Evolutionary conservation across 1,140 invertebrate genomes (phyloP).

Genomic region (Monomorium pharaonis): DNA sequence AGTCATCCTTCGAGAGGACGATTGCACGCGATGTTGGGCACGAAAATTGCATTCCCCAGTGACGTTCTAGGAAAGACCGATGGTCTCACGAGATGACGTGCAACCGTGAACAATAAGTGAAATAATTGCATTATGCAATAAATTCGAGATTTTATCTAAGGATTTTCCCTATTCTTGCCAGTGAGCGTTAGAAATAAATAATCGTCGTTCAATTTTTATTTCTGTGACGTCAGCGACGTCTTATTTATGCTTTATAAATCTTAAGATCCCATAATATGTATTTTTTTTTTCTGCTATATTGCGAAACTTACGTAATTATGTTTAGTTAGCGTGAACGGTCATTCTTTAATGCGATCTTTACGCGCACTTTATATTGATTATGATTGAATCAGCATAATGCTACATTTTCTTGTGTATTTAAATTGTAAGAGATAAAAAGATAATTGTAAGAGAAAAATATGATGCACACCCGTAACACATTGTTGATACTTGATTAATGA

Average conservation of each 20-base stretch:
- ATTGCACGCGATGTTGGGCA: constrained; percentile 57
- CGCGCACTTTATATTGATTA: neutral
- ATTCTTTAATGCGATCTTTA: neutral
- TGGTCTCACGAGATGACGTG: constrained; percentile 51
- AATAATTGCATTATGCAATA: constrained; percentile 54
- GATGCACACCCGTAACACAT: neutral
- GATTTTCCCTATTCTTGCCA: constrained; percentile 45
- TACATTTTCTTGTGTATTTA: neutral
- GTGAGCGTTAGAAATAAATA: neutral
- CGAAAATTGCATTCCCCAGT: constrained; percentile 44
- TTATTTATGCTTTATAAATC: constrained; percentile 26
- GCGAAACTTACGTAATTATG: neutral
- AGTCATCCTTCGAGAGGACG: constrained; percentile 52
- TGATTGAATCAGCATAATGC: neutral
- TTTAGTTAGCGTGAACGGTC: neutral
- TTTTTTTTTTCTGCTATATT: constrained; percentile 32
- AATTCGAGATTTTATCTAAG: constrained; percentile 46
- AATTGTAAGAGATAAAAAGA: neutral
- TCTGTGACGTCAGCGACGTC: neutral
- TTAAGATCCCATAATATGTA: neutral
- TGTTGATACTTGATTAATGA: constrained; percentile 2
- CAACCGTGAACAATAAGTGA: constrained; percentile 23
- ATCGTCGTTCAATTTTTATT: neutral
- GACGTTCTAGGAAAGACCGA: constrained; percentile 38
- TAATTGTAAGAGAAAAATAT: neutral